Evolutionary conservation across 1,140 invertebrate species (phyloP), one percentile per base, ranked within the genome.

Genomic region (Drosophila asahinai): DNA sequence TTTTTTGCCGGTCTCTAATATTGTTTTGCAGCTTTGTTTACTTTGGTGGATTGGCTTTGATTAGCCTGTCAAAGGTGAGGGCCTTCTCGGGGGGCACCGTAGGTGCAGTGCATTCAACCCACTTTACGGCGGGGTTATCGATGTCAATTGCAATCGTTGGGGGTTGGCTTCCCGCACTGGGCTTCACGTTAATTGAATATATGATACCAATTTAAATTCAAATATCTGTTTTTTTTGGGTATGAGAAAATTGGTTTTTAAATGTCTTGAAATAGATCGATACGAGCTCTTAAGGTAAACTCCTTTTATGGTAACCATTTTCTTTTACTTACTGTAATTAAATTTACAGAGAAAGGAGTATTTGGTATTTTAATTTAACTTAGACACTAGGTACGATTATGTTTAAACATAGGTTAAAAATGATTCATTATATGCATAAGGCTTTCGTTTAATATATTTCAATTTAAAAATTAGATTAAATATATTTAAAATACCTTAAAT

Each of bases 1-100:
- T 68, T 68, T 63, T 42, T 51, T 48, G 25, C 33, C 11, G 25
- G 15, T 48, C 12, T 38, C 54, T 60, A 71, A 68, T 71, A 71
- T 71, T 71, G 67, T 71, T 71, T 71, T 71, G 54, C 49, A 43
- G 65, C 67, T 71, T 71, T 71, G 67, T 71, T 71, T 71, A 71
- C 67, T 55, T 68, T 68, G 67, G 27, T 71, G 67, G 49, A 71
- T 71, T 68, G 67, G 63, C 67, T 71, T 70, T 71, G 67, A 71
- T 71, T 71, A 71, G 67, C 38, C 67, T 71, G 67, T 68, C 67
- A 68, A 36, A 67, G 40, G 49, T 67, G 63, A n/a, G 14, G 59
- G 33, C 1, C 19, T 58, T 40, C 22, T 22, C 9, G 9, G 14
- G 33, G 54, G 45, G 59, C 3, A 19, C 27, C 1, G 17, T 3